These are phyloP conservation scores for Arctopsyche grandis DNA, from an alignment of 1,140 invertebrate species.

Conservation along the genomic window DNA sequence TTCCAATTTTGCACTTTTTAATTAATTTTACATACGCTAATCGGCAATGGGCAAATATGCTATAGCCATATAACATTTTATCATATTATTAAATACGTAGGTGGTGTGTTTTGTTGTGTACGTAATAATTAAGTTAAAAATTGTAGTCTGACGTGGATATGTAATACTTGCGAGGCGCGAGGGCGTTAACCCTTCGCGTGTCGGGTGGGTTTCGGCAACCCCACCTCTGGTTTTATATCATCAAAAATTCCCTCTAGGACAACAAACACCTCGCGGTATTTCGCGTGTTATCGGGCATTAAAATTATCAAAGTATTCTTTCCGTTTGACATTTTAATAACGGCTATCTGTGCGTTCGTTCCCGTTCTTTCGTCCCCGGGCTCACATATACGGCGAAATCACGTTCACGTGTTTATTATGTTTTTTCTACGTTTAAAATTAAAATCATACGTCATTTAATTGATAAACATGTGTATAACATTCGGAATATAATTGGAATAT, in stretches of 20 bases:
- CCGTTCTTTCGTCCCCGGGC: too few relatives aligned
- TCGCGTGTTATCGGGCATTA: constrained; percentile 53
- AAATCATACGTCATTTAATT: too few relatives aligned
- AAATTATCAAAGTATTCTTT: constrained; percentile 54
- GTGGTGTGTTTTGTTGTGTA: too few relatives aligned
- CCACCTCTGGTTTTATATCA: constrained; percentile 30
- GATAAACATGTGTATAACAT: too few relatives aligned
- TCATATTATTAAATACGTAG: too few relatives aligned
- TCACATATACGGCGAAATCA: not conserved
- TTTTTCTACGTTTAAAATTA: constrained; percentile 3
- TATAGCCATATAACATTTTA: too few relatives aligned
- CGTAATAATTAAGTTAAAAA: too few relatives aligned
- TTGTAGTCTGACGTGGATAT: not conserved
- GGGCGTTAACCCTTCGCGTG: constrained; percentile 49
- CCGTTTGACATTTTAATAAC: constrained; percentile 54
- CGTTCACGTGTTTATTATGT: not conserved
- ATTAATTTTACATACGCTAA: too few relatives aligned
- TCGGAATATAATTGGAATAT: too few relatives aligned
- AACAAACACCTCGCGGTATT: constrained; percentile 46
- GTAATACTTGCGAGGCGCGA: constrained; percentile 2
- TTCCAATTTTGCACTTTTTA: too few relatives aligned
- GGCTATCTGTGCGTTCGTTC: constrained; percentile 30
- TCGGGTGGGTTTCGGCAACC: not conserved
- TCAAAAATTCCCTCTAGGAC: constrained; percentile 40
- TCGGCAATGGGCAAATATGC: too few relatives aligned